Evolutionary conservation across 2,113 vertebrate genomes (phyloP).

Genomic region (Nothoprocta perdicaria): DNA sequence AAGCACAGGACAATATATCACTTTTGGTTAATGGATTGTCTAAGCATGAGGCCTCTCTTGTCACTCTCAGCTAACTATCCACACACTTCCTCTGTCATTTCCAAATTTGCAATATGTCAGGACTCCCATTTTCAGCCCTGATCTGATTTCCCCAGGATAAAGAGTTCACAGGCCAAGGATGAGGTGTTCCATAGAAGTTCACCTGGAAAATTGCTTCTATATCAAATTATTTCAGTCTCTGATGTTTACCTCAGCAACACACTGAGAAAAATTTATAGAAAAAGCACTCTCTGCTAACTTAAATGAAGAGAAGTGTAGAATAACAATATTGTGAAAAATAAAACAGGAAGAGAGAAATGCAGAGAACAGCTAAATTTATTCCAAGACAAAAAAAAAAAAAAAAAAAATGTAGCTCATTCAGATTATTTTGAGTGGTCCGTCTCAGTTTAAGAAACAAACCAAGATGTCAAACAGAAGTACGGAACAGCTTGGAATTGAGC

Average conservation of each 20-base stretch:
- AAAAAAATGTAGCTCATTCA: not conserved
- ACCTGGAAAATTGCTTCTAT: not conserved
- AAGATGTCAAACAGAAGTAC: not conserved
- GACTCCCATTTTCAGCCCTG: not conserved
- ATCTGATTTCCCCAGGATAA: not conserved
- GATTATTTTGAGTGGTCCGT: not conserved
- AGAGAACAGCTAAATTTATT: not conserved
- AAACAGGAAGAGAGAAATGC: not conserved
- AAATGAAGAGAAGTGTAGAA: not conserved
- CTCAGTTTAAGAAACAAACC: not conserved
- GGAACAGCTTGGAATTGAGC: not conserved
- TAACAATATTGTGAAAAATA: not conserved
- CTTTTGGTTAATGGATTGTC: not conserved
- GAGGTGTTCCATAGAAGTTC: not conserved
- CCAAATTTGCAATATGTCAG: not conserved
- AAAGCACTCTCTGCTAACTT: not conserved
- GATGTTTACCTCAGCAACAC: not conserved
- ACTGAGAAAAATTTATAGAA: not conserved
- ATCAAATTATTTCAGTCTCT: not conserved
- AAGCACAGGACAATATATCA: not conserved
- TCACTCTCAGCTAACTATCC: not conserved
- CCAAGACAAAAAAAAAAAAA: not conserved
- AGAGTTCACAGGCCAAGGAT: not conserved
- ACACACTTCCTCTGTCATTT: not conserved
- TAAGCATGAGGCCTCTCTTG: not conserved